Evolutionary conservation across 2,888 invertebrate species (phyloP).

Genomic region (Lochmaea capreae): DNA sequence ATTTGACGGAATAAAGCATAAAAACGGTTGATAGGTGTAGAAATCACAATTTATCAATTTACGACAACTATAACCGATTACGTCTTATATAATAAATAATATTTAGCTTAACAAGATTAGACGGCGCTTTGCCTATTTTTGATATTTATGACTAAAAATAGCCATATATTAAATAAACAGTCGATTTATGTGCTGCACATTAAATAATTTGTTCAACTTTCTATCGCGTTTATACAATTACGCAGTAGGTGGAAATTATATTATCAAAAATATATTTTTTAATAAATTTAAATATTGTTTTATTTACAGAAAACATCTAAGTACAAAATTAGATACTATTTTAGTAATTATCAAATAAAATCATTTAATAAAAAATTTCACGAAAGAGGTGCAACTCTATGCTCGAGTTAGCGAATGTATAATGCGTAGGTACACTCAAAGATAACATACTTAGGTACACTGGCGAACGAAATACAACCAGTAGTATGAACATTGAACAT

Average conservation of each 20-base stretch:
- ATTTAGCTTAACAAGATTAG: conserved; percentile 11
- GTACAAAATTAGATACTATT: no score
- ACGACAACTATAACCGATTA: conserved; percentile 20
- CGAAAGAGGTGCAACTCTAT: no score
- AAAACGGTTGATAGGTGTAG: conserved; percentile 15
- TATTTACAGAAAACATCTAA: not conserved
- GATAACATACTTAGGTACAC: no score
- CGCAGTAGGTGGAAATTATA: not conserved
- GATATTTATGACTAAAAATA: conserved; percentile 32
- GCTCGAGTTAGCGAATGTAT: no score
- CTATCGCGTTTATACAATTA: not conserved
- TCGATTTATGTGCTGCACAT: conserved; percentile 3
- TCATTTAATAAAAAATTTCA: no score
- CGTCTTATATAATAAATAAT: conserved; percentile 29
- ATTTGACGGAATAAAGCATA: conserved; percentile 9
- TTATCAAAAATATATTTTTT: no score
- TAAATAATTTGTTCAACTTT: conserved; percentile 15
- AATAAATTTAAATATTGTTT: not conserved
- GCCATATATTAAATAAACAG: conserved; percentile 22
- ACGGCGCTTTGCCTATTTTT: conserved; percentile 20
- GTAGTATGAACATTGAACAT: no score
- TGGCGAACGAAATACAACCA: no score
- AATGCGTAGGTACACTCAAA: no score
- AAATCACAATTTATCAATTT: conserved; percentile 21
- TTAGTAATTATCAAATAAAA: not conserved